Evolutionary conservation across 2,888 invertebrate species (phyloP), one percentile per base, ranked within the genome.

Genomic region (Hedya salicella): DNA sequence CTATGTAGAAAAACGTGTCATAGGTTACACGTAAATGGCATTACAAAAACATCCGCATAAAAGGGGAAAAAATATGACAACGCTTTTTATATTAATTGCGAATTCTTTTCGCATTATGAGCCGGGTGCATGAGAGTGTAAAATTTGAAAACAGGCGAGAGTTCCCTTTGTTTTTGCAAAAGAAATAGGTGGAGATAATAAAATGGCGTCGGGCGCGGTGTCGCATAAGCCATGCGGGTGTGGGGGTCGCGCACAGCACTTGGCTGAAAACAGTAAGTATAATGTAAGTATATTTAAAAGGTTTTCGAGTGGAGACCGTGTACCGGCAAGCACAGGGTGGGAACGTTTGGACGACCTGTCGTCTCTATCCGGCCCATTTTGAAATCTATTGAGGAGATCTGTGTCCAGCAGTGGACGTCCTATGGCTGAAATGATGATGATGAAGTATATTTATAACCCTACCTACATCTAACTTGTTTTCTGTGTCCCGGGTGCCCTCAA

Each of bases 181-280:
- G 76, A 74, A 75, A 77, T 80, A 78, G 77, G 76, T 78, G 72
- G 74, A 81, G 84, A 86, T 86, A 86, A 83, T 83, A 85, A 80
- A 85, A 79, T 74, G 80, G 77, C 70, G 75, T 71, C 68, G 72
- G 73, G 76, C 72, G 72, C 68, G 69, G 75, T 69, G 76, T 73
- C 71, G 74, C 75, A 75, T 80, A 83, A 84, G 70, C 73, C 75
- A 70, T 71, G 65, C 71, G 73, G 73, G 71, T 75, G 78, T 73
- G 76, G 74, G 74, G 71, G 72, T 64, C 70, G 70, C 63, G 66
- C 53, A 66, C 68, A 69, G 70, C 59, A 49, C 46, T 25, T 25
- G 49, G 25, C 6, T 30, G 25, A 25, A 19, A 30, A 36, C 44
- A 60, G 65, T 50, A 66, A 16, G 60, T 49, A 63, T 46, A 8